phyloP scores from a whole-genome alignment of 2,888 invertebrate genomes.

The Drosophila hawaiiensis region DNA sequence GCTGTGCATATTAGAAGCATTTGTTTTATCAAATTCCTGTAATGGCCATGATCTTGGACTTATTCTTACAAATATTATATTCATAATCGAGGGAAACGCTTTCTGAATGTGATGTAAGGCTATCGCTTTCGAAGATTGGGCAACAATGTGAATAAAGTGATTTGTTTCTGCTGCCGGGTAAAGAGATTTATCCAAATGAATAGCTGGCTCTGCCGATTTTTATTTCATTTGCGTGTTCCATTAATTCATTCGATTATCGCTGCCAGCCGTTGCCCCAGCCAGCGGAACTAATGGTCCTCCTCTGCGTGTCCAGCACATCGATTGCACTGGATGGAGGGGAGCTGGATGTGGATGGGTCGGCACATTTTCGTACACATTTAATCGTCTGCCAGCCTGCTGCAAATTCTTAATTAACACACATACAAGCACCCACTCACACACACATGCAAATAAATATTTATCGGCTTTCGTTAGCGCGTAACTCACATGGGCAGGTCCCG shows the following conservation, averaged over 20 bases:
- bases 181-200: slow-evolving; percentile 66
- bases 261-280: slow-evolving; percentile 25
- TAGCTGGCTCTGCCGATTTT: slow-evolving; percentile 60
- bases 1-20: neutral
- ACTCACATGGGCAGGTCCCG: slow-evolving; percentile 46
- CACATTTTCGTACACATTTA: slow-evolving; percentile 68
- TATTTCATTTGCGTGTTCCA: slow-evolving; percentile 71
- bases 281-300: slow-evolving; percentile 65
- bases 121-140: neutral
- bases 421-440: slow-evolving; percentile 22
- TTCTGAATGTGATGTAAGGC: neutral
- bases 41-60: neutral
- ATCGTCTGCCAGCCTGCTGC: slow-evolving; percentile 69
- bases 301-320: slow-evolving; percentile 62
- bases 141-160: slow-evolving; percentile 7
- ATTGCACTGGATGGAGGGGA: slow-evolving; percentile 13
- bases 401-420: slow-evolving; percentile 78
- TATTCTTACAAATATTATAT: neutral
- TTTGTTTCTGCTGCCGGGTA: slow-evolving; percentile 31
- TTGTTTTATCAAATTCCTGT: neutral
- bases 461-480: slow-evolving; percentile 67
- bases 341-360: slow-evolving; percentile 10
- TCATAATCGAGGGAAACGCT: neutral
- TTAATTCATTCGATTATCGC: slow-evolving; percentile 77
- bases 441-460: slow-evolving; percentile 74